Conservation (phyloP, 2,888 invertebrate species). For the Abscondita cerata region DNA sequence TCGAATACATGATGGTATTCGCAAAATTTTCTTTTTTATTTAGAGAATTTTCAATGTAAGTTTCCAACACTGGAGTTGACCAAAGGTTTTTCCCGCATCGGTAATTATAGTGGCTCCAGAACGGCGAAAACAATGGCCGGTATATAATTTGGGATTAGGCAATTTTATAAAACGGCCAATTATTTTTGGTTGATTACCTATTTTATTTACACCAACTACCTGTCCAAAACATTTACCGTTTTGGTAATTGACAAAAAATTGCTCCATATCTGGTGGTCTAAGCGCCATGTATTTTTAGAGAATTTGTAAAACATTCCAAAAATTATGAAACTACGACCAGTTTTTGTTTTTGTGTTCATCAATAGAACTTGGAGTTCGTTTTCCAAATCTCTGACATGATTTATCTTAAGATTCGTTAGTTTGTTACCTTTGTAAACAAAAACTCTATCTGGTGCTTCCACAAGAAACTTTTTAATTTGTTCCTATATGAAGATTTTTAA, state of each 20-base stretch:
- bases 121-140: slow-evolving; percentile 16
- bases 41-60: too few species aligned
- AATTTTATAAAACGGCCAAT: slow-evolving; percentile 21
- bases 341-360: slow-evolving; percentile 20
- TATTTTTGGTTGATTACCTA: slow-evolving; percentile 18
- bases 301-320: neutral
- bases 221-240: slow-evolving; percentile 16
- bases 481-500: slow-evolving; percentile 44
- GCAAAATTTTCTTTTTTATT: too few species aligned
- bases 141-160: slow-evolving; percentile 21
- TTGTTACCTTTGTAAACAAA: slow-evolving; percentile 31
- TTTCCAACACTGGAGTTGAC: too few species aligned
- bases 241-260: slow-evolving; percentile 19
- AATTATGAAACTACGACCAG: neutral
- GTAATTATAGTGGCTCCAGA: slow-evolving; percentile 14
- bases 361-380: neutral
- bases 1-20: too few species aligned
- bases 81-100: slow-evolving; percentile 1
- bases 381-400: neutral
- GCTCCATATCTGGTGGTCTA: too few species aligned
- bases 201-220: slow-evolving; percentile 20
- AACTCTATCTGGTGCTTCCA: slow-evolving; percentile 41
- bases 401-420: neutral
- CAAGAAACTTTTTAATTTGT: slow-evolving; percentile 42
- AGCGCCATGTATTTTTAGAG: too few species aligned